Base-by-base conservation (phyloP, 2,113 vertebrate genomes). In the Cyanocitta stelleri region DNA sequence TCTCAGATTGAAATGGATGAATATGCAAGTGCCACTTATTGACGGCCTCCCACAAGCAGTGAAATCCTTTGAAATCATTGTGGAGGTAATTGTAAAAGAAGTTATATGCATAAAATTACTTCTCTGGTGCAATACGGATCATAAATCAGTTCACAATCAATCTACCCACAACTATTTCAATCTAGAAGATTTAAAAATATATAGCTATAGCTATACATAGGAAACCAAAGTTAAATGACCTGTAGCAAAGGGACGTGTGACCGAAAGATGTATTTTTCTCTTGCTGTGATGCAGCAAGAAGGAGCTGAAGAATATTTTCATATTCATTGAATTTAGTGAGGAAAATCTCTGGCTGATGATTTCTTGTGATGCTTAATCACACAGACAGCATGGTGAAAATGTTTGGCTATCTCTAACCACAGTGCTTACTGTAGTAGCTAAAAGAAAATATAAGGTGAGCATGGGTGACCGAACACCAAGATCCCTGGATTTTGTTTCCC, bases 61-160 rank as follows among this genome's bases (percentile, higher is more conserved):
- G 90, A 97, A 93, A 93, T 92, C 95, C 95, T 98, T 96, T 95
- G 96, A 98, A 98, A 97, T 97, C 88, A 91, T 92, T 96, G 94
- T 96, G 86, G 86, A 95, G 96, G 98, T 99, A 99, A 99, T 98
- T 98, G 98, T 98, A 98, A 98, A 98, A 98, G 99, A 99, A 99
- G 98, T 98, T 98, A 99, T 98, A 99, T 98, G 98, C 98, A 99
- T 99, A 99, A 98, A 98, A 99, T 99, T 98, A 99, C 98, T 99
- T 98, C 98, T 98, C 96, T 97, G 81, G 94, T 97, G 98, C 98
- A 98, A 98, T 98, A 98, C 95, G 97, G 97, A 98, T 98, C 98
- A 99, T 99, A 99, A 99, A 99, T 99, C 98, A 99, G 98, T 96
- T 98, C 98, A 98, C 96, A 98, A 97, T 97, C 98, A 98, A 99